A percentile compares a stretch with the other conserved stretches of the same genome.
phyloP scores from a whole-genome alignment of 1,140 invertebrate species.

The Triops cancriformis region DNA sequence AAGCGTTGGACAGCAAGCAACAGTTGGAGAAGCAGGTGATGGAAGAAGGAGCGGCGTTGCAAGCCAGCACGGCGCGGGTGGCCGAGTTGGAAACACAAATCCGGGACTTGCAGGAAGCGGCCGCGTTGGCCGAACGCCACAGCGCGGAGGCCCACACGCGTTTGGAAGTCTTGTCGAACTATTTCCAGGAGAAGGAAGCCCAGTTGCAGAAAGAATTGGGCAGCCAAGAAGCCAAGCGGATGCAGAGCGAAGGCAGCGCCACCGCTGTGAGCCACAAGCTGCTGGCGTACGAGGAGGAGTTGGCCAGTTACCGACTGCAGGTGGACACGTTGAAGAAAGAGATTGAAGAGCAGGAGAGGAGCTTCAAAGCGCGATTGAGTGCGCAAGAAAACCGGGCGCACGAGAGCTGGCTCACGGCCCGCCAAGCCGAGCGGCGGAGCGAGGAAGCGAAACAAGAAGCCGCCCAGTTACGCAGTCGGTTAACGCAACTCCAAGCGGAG shows the following conservation, averaged over 20 bases:
- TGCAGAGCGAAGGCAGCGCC: constrained; percentile 73
- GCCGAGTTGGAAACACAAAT: constrained; percentile 44
- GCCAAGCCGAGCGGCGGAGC: constrained; percentile 61
- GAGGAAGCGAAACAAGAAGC: constrained; percentile 67
- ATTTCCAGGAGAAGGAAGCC: constrained; percentile 79
- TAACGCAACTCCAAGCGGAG: constrained; percentile 20
- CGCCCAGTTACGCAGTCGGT: constrained; percentile 45
- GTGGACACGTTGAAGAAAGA: constrained; percentile 65
- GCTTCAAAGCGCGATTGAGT: constrained; percentile 62
- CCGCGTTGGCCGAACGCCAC: constrained; percentile 59
- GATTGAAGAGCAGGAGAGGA: constrained; percentile 66
- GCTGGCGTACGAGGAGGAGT: constrained; percentile 64
- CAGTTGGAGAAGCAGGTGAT: constrained; percentile 29
- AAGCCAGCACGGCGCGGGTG: not conserved
- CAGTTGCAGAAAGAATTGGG: constrained; percentile 74
- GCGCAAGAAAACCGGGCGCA: constrained; percentile 64
- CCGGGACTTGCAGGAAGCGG: constrained; percentile 55
- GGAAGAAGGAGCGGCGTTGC: constrained; percentile 21
- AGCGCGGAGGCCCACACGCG: constrained; percentile 60
- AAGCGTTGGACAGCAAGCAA: constrained; percentile 30
- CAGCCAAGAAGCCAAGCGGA: constrained; percentile 69
- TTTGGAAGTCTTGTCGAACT: constrained; percentile 71
- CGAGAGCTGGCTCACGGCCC: constrained; percentile 61
- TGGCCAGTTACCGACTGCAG: constrained; percentile 42
- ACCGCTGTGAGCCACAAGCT: constrained; percentile 66